Evolutionary conservation across 1,140 invertebrate species (phyloP), one percentile per base, ranked within the genome.

Genomic region (Anthonomus grandis): DNA sequence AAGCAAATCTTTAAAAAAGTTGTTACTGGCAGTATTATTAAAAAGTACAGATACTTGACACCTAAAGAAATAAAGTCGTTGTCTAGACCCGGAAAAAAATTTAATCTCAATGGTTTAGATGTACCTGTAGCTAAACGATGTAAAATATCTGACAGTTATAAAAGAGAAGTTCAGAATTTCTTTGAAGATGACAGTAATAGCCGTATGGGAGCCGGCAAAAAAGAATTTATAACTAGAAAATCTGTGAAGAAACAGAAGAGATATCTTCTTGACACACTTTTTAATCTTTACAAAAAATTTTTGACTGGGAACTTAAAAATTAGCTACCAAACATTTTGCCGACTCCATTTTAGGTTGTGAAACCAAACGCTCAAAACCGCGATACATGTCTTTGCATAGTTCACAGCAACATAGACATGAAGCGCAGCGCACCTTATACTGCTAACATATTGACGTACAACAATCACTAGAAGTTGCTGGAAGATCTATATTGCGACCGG

Each of bases 1-100:
- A 49, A 36, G 36, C 46, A 39, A 51, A 39, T 10, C 51, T 31
- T 31, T 22, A 22, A 34, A 48, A 48, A 48, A 31, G 24, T 2
- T 15, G 24, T 18, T 8, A 4, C 0, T 34, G 46, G 24, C 15
- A 48, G 13, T 9, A 6, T 27, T 31, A 2, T 31, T 13, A 13
- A 48, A 27, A 31, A 48, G 10, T 45, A 45, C 42, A 45, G 10
- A 45, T 23, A 19, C 13, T 45, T 17, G 2, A 15, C 9, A 45
- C 13, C 13, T 22, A 45, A 13, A 48, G 2, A 48, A 31, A 48
- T n/a, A 9, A 34, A 9, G 9, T 17, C 24, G 8, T 48, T n/a
- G n/a, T 2, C 17, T 45, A 39, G 38, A 39, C 2, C 38, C 12
- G 17, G 38, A 39, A 39, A 39, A 13, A 39, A n/a, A 39, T 39